Evolutionary conservation across 2,797 vertebrate species (phyloP), one percentile per base, ranked within the genome.

Genomic region (Peromyscus melanophrys): DNA sequence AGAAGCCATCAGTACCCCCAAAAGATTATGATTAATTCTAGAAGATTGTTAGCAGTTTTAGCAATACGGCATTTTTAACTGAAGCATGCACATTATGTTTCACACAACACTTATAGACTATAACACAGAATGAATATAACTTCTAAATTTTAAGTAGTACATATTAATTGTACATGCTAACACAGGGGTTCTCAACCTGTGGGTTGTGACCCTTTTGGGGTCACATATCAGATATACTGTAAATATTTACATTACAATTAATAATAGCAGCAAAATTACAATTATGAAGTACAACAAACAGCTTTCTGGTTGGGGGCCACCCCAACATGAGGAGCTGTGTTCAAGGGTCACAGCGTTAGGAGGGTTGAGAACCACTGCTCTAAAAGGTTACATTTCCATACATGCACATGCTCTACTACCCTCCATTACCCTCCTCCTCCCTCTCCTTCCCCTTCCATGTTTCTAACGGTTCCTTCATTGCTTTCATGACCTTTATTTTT

Each of bases 381-480:
- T 13, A 23, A 21, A 75, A 31, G 82, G 61, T 4, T 7, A 31
- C 40, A 1, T 21, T 43, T 34, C 10, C 82, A 67, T 21, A 34
- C 76, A 34, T 13, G 12, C 78, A 7, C 14, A 0, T 14, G 14
- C 3, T 21, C 29, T 46, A 6, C 31, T 4, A 0, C 34, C 12
- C 19, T 8, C 9, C 34, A 1, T 6, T 25, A 55, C n/a, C n/a
- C 80, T 46, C 59, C 59, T 19, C 1, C 59, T 21, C 29, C 3
- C 6, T 40, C 3, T 55, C 27, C 17, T 1, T 27, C 27, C 61
- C 73, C 19, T 43, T 31, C 29, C 14, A 5, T 65, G 59, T 31
- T 85, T 27, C 63, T 52, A 69, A n/a, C 4, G n/a, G 46, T 10
- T 34, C 83, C 61, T 17, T 34, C 34, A 5, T 52, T 52, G 4